Base-by-base conservation (phyloP, 2,888 invertebrate species). In the Ormyrus thymus region DNA sequence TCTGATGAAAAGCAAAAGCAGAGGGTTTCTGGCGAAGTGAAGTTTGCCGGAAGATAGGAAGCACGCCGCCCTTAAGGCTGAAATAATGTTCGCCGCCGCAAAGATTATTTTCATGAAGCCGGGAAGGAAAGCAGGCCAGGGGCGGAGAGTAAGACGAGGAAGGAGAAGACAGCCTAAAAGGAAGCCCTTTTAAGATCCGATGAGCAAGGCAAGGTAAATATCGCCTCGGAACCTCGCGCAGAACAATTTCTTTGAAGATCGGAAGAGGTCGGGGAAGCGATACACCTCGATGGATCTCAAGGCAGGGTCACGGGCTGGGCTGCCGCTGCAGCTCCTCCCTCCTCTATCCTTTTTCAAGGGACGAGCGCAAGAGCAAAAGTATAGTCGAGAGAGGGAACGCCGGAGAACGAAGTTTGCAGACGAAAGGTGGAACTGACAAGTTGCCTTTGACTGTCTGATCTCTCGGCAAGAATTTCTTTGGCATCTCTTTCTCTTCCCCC, bases 361-460 rank as follows among this genome's bases (percentile, higher is more conserved):
- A 29, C 29, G 74, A 66, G 43, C 29, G 48, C 6, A 48, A 10
- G 59, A 77, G 15, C 15, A 65, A 77, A 77, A 65, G 64, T 65
- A 71, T 65, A 71, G 71, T 71, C 45, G 58, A 45, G 45, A 65
- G 61, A 72, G 61, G 59, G 45, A 76, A 66, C 68, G 72, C 58
- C 71, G 58, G 56, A 50, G 55, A 80, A 76, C 68, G 70, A 82
- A 80, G 82, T 82, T 82, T 80, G 76, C 71, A 79, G 79, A 79
- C 79, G 81, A 81, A 81, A 81, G 78, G 80, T 79, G 65, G 71
- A 80, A 75, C 81, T 76, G 80, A 80, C 81, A 79, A 82, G 75
- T 78, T 83, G 83, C 81, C 82, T 82, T 83, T 81, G 82, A 81
- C 80, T 82, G 71, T 59, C 58, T 72, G 79, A 81, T 81, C 81